Percentiles rank a stretch among this genome's conserved stretches.
Evolutionary conservation across 1,140 invertebrate genomes (phyloP).

Genomic region (Brachionus paranguensis): DNA sequence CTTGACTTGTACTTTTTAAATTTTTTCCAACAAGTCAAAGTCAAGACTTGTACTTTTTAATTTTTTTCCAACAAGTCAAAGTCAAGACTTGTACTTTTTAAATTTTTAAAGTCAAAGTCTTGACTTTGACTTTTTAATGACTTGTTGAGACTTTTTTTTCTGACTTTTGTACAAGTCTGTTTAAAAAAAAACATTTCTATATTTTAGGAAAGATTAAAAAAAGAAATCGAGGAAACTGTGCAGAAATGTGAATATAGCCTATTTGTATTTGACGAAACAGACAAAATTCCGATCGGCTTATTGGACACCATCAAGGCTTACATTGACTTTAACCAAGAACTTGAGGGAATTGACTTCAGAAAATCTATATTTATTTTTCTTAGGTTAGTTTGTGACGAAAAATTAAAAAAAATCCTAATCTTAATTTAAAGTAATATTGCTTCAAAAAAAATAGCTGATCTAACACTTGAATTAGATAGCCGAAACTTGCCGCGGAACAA

Average conservation of each 20-base stretch:
- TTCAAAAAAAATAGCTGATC: background rate
- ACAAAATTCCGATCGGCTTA: constrained; percentile 78
- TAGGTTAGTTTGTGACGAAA: constrained; percentile 44
- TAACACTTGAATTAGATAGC: background rate
- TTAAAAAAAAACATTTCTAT: background rate
- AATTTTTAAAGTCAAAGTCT: no score
- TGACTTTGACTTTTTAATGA: no score
- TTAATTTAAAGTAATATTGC: constrained; percentile 5
- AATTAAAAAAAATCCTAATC: no score
- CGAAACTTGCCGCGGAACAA: background rate
- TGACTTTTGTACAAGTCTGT: no score
- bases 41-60: no score
- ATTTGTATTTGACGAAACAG: constrained; percentile 94
- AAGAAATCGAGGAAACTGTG: constrained; percentile 62
- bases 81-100: no score
- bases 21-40: no score
- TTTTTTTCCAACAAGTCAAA: no score
- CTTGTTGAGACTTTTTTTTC: no score
- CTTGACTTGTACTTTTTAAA: no score
- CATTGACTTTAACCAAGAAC: constrained; percentile 67
- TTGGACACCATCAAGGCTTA: constrained; percentile 83
- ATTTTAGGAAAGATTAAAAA: constrained; percentile 59
- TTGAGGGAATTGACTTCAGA: constrained; percentile 55
- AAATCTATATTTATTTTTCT: constrained; percentile 82
- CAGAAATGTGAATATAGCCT: constrained; percentile 67